Evolutionary conservation across 1,140 invertebrate genomes (phyloP).

Genomic region (Heliothis virescens): DNA sequence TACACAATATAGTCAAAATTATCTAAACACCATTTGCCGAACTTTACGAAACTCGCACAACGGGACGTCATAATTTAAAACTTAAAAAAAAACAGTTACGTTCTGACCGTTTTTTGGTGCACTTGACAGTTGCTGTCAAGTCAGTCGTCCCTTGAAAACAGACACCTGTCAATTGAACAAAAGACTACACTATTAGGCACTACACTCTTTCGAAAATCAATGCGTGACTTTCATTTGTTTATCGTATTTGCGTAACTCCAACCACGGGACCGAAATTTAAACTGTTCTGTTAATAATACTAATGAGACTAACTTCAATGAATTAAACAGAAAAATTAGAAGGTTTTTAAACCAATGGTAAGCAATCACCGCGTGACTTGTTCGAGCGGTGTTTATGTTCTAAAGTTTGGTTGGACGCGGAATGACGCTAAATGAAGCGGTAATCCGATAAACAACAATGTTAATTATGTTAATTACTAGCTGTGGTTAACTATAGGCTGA

Average conservation of each 20-base stretch:
- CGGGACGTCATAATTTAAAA: neutral
- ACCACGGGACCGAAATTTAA: neutral
- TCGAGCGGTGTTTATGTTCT: slow-evolving; percentile 5
- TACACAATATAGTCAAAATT: slow-evolving; percentile 70
- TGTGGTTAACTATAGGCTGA: neutral
- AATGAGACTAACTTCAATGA: slow-evolving; percentile 8
- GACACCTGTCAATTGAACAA: too few species aligned
- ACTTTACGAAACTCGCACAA: neutral
- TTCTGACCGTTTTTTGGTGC: neutral
- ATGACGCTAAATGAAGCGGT: slow-evolving; percentile 8
- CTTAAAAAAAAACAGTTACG: neutral
- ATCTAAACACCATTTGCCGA: slow-evolving; percentile 55
- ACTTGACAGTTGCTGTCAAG: too few species aligned
- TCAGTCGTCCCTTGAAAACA: too few species aligned
- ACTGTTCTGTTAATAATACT: neutral
- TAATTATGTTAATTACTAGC: slow-evolving; percentile 29
- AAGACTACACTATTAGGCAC: neutral
- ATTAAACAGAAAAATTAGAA: slow-evolving; percentile 14
- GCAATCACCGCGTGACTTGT: slow-evolving; percentile 22
- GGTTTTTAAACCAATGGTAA: slow-evolving; percentile 24
- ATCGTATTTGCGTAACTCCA: too few species aligned
- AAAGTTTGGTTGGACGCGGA: slow-evolving; percentile 6
- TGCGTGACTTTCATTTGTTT: neutral
- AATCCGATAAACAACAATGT: slow-evolving; percentile 31
- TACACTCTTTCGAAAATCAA: neutral